These are phyloP conservation scores for Syngnathus scovelli DNA, from an alignment of 2,113 vertebrate genomes.

Conservation along the genomic window DNA sequence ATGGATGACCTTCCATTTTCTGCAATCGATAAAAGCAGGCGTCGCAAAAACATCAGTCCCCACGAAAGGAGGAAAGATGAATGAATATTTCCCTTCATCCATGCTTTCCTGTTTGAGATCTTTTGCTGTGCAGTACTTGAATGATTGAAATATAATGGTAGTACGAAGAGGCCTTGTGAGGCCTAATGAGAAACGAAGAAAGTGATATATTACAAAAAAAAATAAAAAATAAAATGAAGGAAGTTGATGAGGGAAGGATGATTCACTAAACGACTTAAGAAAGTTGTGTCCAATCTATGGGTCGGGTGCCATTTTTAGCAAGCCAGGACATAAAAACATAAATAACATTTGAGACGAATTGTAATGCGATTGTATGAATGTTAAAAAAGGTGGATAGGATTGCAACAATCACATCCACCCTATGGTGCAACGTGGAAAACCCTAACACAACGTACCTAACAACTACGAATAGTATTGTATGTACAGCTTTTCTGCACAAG, in stretches of 20 bases:
- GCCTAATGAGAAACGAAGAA: not conserved
- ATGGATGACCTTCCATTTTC: slow-evolving; percentile 44
- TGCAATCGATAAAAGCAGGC: slow-evolving; percentile 27
- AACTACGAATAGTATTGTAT: no score
- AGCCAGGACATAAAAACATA: no score
- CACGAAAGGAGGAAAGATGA: slow-evolving; percentile 31
- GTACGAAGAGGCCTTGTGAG: not conserved
- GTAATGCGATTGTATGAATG: no score
- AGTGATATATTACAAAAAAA: not conserved
- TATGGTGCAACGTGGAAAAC: no score
- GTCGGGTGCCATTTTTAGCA: not conserved
- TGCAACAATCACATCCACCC: no score
- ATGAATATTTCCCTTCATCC: slow-evolving; percentile 38
- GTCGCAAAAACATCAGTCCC: slow-evolving; percentile 22
- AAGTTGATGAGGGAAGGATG: not conserved
- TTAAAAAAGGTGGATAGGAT: no score
- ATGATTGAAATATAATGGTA: not conserved
- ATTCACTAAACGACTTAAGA: not conserved
- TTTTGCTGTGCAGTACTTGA: not conserved
- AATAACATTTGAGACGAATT: no score
- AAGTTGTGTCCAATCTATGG: not conserved
- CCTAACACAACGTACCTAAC: no score
- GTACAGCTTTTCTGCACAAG: no score
- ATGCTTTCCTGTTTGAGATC: not conserved
- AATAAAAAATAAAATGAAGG: not conserved